Conservation (phyloP, 2,888 invertebrate genomes). For the Spilosoma lubricipeda region DNA sequence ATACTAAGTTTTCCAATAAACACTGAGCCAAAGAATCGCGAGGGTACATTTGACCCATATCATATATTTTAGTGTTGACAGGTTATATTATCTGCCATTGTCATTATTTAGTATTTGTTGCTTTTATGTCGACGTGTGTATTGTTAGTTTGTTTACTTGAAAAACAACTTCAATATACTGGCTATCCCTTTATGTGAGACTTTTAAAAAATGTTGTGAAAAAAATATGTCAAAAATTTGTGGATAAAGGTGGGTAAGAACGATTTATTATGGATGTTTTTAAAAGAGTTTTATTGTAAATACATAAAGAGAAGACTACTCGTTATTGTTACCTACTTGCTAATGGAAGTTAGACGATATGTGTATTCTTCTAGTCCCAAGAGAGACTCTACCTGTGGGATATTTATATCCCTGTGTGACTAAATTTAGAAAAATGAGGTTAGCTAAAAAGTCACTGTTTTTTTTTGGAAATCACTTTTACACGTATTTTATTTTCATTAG, state of each 20-base stretch:
- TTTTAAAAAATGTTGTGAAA: neutral
- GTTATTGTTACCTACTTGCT: neutral
- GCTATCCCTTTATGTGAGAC: neutral
- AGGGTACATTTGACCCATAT: constrained; percentile 37
- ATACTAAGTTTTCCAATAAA: constrained; percentile 55
- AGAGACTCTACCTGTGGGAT: neutral
- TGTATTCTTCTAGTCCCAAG: neutral
- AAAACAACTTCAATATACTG: neutral
- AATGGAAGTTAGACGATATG: neutral
- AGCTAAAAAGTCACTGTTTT: neutral
- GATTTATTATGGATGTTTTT: neutral
- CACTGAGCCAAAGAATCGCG: constrained; percentile 32
- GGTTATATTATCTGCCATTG: constrained; percentile 31
- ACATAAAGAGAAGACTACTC: neutral
- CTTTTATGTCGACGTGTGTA: constrained; percentile 3
- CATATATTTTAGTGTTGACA: constrained; percentile 47
- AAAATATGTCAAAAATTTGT: neutral
- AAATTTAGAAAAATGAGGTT: neutral
- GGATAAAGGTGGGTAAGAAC: neutral
- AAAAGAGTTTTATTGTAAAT: neutral
- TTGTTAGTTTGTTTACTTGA: constrained; percentile 7
- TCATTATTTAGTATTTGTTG: constrained; percentile 21
- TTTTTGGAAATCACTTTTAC: neutral
- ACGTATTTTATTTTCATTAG: neutral
- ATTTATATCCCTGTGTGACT: neutral